These are phyloP conservation scores for Sialis fuliginosa DNA, from an alignment of 2,888 invertebrate species.

Conservation along the genomic window DNA sequence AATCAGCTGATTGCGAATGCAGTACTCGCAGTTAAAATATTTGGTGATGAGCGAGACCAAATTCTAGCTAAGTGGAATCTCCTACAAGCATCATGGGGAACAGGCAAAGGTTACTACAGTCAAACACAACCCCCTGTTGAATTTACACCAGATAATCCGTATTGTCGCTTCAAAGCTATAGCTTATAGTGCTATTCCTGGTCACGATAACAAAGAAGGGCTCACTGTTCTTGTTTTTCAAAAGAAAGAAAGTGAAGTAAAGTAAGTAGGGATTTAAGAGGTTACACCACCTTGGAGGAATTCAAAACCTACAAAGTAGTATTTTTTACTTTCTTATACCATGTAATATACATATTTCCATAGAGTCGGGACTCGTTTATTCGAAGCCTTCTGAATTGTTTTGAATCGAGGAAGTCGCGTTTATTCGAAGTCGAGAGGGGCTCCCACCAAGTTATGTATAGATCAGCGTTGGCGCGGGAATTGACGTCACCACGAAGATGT, in stretches of 20 bases:
- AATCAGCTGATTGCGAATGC: conserved; percentile 56
- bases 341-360: too few species aligned
- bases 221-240: conserved; percentile 70
- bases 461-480: too few species aligned
- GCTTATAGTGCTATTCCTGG: conserved; percentile 80
- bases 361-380: too few species aligned
- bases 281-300: too few species aligned
- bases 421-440: too few species aligned
- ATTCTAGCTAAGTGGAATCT: conserved; percentile 91
- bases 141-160: conserved; percentile 74
- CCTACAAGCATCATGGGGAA: conserved; percentile 77
- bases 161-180: conserved; percentile 87
- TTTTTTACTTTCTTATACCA: too few species aligned
- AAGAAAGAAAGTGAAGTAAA: conserved; percentile 66
- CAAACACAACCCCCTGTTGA: conserved; percentile 61
- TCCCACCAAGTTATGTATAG: too few species aligned
- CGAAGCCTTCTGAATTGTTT: too few species aligned
- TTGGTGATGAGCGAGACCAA: conserved; percentile 88
- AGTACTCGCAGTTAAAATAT: conserved; percentile 64
- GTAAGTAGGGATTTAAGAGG: conserved; percentile 23
- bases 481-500: too few species aligned
- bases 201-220: conserved; percentile 78
- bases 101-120: conserved; percentile 68
- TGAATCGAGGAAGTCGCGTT: too few species aligned
- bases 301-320: too few species aligned